A percentile compares a stretch with the other conserved stretches of the same genome.
Evolutionary conservation across 2,113 vertebrate species (phyloP).

Genomic region (Tylochromis polylepis): DNA sequence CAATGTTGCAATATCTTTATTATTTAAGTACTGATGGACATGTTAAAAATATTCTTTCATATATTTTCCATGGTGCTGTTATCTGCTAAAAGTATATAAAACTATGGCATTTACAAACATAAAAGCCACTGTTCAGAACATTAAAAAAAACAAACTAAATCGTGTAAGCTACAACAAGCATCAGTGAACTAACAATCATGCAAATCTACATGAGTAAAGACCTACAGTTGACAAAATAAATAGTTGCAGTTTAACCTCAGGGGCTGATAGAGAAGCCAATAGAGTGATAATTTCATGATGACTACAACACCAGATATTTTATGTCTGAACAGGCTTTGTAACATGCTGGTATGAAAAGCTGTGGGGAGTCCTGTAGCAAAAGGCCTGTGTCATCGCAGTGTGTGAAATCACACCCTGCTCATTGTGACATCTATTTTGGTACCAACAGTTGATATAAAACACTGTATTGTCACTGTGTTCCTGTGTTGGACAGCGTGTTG

Average conservation of each 20-base stretch:
- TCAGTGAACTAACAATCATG: not conserved
- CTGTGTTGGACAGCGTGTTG: not conserved
- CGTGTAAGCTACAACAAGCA: not conserved
- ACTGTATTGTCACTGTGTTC: not conserved
- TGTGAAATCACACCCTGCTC: conserved; percentile 53
- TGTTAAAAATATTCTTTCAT: conserved; percentile 20
- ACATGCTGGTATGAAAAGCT: conserved; percentile 38
- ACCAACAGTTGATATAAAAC: conserved; percentile 27
- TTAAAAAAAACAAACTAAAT: not conserved
- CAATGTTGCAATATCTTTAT: conserved; percentile 33
- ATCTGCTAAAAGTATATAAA: conserved; percentile 18
- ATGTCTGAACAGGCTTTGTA: conserved; percentile 49
- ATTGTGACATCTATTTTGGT: conserved; percentile 30
- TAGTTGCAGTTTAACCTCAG: conserved; percentile 18
- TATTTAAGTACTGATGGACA: conserved; percentile 5
- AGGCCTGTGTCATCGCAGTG: not conserved
- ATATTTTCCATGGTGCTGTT: not conserved
- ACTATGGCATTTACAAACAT: conserved; percentile 15
- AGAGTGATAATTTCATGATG: not conserved
- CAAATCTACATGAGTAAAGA: conserved; percentile 10
- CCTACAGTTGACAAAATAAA: conserved; percentile 41
- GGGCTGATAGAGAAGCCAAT: not conserved
- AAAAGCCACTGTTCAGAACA: not conserved
- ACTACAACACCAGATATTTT: conserved; percentile 46
- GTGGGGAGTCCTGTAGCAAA: conserved; percentile 16